Base-by-base conservation (phyloP, 2,797 vertebrate species). In the Halcyon badia region DNA sequence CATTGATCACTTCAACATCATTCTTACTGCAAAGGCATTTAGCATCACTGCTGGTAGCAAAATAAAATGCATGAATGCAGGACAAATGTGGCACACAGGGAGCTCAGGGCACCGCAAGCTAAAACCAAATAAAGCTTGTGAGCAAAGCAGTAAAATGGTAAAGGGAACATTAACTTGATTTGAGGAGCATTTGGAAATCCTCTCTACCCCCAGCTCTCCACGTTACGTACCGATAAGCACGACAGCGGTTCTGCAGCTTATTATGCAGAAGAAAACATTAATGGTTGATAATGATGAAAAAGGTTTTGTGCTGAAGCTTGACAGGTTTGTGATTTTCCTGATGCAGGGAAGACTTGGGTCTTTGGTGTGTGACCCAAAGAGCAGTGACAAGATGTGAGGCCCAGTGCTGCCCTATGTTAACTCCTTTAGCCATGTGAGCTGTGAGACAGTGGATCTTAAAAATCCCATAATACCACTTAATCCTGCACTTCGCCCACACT, bases 301-400 rank as follows among this genome's bases (percentile, higher is more conserved):
- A 84, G 81, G 44, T 41, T 87, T 90, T 54, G 85, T 70, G n/a
- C 6, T 57, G 85, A 68, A 90, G 94, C 83, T 76, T 6, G 44
- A 68, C 77, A 73, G 60, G 41, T 97, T 97, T 97, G 95, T 97
- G 97, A 97, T 97, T 96, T 95, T 96, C 96, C 97, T 90, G 94
- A 95, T 91, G 97, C 95, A 84, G 85, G 56, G 76, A 26, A 56
- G 73, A 44, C 6, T 26, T 4, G 14, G 14, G 6, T 33, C 57
- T 60, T 39, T 52, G 90, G 68, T 2, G 33, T 20, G 76, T 56
- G 76, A 73, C 71, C 24, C 48, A 49, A 65, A 41, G 61, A 52
- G 58, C 57, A 35, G 54, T 3, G 65, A 66, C 51, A 37, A 35
- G 57, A 25, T 31, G 83, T 2, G 60, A 48, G 61, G 71, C 48